phyloP scores from a whole-genome alignment of 2,113 vertebrate genomes.

The Panurus biarmicus region DNA sequence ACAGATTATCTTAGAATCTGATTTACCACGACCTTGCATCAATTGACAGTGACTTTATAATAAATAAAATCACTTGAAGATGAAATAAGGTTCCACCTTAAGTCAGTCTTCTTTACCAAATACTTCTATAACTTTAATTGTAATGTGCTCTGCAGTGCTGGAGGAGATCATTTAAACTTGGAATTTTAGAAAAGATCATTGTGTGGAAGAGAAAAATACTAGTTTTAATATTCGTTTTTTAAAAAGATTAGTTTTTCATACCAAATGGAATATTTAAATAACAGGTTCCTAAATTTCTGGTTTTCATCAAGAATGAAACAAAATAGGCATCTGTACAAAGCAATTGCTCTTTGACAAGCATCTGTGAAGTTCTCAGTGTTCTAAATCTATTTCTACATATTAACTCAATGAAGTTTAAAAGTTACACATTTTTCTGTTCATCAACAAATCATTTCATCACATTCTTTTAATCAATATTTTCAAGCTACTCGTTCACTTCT shows the following conservation, averaged over 20 bases:
- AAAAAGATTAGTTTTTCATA: neutral
- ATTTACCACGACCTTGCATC: neutral
- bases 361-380: neutral
- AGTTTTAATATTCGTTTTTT: too few species aligned
- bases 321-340: neutral
- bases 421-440: neutral
- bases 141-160: neutral
- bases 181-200: neutral
- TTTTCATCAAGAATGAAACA: neutral
- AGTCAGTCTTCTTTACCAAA: neutral
- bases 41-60: neutral
- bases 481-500: neutral
- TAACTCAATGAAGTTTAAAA: neutral
- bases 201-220: neutral
- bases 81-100: neutral
- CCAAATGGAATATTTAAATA: neutral
- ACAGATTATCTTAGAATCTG: neutral
- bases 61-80: neutral
- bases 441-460: neutral
- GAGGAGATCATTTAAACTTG: neutral
- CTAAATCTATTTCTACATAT: neutral
- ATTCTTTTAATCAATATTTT: constrained; percentile 27
- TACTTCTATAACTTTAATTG: neutral
- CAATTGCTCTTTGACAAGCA: neutral
- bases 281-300: neutral